A percentile compares a stretch with the other conserved stretches of the same genome.
These are phyloP conservation scores for Orius insidiosus DNA, from an alignment of 1,140 invertebrate genomes.

Conservation along the genomic window DNA sequence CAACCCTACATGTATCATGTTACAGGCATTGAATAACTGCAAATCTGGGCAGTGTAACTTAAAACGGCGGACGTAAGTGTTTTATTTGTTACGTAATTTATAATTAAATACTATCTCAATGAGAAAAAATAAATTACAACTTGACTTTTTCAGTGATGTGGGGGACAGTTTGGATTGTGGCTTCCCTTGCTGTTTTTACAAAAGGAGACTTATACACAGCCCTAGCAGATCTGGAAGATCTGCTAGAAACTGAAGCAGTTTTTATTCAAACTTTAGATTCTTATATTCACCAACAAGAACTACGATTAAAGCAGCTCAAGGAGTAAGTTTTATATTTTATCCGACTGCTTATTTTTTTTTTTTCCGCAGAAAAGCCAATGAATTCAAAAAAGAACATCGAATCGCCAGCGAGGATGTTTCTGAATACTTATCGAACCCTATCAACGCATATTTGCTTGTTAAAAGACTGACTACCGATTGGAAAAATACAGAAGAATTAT, in stretches of 20 bases:
- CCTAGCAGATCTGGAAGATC: conserved; percentile 73
- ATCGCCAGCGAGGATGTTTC: conserved; percentile 61
- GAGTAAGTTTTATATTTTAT: conserved; percentile 25
- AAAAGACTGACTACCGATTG: conserved; percentile 88
- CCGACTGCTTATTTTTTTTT: conserved; percentile 1
- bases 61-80: too few relatives aligned
- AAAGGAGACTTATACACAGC: conserved; percentile 66
- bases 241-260: conserved; percentile 71
- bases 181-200: too few relatives aligned
- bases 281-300: conserved; percentile 68
- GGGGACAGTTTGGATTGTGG: too few relatives aligned
- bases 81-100: too few relatives aligned
- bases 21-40: too few relatives aligned
- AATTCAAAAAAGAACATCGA: conserved; percentile 41
- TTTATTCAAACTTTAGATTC: conserved; percentile 66
- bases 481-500: conserved; percentile 57
- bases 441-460: conserved; percentile 90
- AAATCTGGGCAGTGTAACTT: too few relatives aligned
- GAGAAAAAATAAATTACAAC: too few relatives aligned
- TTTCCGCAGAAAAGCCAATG: conserved; percentile 16
- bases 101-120: too few relatives aligned
- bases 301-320: conserved; percentile 55
- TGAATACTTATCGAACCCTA: conserved; percentile 80
- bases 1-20: too few relatives aligned
- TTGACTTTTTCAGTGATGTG: too few relatives aligned